These are phyloP conservation scores for Caenorhabditis doughertyi DNA, from an alignment of 2,888 invertebrate genomes.

Conservation along the genomic window DNA sequence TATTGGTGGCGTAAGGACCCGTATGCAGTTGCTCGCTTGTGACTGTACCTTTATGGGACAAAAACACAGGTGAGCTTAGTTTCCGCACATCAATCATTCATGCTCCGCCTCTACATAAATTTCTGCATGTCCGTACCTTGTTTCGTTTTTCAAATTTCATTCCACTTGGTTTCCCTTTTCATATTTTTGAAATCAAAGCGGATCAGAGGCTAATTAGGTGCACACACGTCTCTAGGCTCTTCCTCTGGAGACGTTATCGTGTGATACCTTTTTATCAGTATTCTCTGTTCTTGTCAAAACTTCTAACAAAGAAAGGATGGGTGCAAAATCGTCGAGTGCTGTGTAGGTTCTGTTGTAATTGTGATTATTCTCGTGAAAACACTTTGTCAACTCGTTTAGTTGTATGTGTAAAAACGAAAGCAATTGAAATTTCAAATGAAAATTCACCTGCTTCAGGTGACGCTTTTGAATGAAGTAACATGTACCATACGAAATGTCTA, in stretches of 20 bases:
- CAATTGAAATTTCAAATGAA: slow-evolving; percentile 11
- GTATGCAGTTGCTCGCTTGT: slow-evolving; percentile 73
- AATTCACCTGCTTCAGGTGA: slow-evolving; percentile 16
- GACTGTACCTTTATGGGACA: slow-evolving; percentile 76
- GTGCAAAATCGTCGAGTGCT: slow-evolving; percentile 30
- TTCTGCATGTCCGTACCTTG: not conserved
- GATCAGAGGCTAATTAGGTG: slow-evolving; percentile 37
- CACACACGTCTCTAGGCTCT: not conserved
- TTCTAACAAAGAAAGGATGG: slow-evolving; percentile 21
- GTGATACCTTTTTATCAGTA: not conserved
- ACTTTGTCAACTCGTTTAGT: not conserved
- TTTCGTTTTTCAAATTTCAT: not conserved
- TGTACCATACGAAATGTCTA: slow-evolving; percentile 4
- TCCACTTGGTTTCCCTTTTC: not conserved
- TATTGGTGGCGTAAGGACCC: slow-evolving; percentile 23
- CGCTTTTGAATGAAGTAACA: slow-evolving; percentile 1
- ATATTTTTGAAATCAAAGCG: slow-evolving; percentile 19
- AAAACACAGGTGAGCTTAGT: slow-evolving; percentile 68
- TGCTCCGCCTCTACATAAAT: not conserved
- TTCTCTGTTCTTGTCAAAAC: not conserved
- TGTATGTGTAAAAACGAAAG: slow-evolving; percentile 2
- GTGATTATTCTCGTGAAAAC: not conserved
- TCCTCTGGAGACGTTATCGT: not conserved
- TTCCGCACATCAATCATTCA: not conserved
- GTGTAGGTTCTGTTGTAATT: slow-evolving; percentile 20